phyloP scores from a whole-genome alignment of 2,797 vertebrate species.

The Pseudochromis fuscus region DNA sequence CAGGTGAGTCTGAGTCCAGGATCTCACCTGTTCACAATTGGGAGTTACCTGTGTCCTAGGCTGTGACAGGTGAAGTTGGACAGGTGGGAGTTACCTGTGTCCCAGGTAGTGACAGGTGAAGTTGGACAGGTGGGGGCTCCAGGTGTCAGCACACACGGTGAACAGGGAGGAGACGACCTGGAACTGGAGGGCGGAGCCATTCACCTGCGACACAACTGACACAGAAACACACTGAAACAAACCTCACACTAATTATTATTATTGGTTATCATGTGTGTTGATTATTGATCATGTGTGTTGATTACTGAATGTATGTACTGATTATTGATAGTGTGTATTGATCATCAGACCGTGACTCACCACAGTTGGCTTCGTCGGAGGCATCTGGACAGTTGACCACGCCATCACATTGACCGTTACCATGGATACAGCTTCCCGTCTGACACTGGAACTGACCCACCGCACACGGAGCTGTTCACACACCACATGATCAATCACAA shows the following conservation, averaged over 20 bases:
- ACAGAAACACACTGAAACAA: too few species aligned
- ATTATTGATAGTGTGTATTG: background rate
- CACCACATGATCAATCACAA: background rate
- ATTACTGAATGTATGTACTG: too few species aligned
- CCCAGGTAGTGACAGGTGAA: constrained; percentile 87
- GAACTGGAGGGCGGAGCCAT: constrained; percentile 83
- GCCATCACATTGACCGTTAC: constrained; percentile 83
- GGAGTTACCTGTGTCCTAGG: too few species aligned
- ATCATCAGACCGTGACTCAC: constrained; percentile 73
- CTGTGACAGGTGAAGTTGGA: background rate
- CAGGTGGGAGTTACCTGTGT: constrained; percentile 37
- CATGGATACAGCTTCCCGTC: constrained; percentile 86
- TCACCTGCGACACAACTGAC: constrained; percentile 84
- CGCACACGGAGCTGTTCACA: constrained; percentile 85
- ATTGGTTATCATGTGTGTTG: too few species aligned
- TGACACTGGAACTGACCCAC: constrained; percentile 84
- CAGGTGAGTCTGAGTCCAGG: background rate
- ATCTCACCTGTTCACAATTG: background rate
- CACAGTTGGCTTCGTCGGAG: constrained; percentile 89
- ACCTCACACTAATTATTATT: too few species aligned
- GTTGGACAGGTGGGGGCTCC: constrained; percentile 83
- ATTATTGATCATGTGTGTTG: too few species aligned
- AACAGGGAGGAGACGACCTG: constrained; percentile 76
- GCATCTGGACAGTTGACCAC: constrained; percentile 86
- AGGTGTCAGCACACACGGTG: constrained; percentile 85